Base-by-base conservation (phyloP, 2,888 invertebrate species). In the Mythimna pallens region DNA sequence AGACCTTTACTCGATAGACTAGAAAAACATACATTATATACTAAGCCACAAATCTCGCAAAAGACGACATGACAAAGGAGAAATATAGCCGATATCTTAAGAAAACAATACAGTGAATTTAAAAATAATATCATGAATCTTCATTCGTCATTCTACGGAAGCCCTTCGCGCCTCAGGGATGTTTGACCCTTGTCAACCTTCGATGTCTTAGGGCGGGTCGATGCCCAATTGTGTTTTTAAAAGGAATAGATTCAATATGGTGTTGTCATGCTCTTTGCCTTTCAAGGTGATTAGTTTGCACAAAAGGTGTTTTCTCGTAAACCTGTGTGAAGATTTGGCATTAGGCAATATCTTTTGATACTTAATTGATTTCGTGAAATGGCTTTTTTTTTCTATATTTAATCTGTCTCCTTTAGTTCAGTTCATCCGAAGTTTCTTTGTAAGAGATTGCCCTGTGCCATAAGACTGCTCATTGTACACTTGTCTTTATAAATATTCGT, bases 141-240 rank as follows among this genome's bases (percentile, higher is more conserved):
- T 82, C 71, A 76, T 84, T 67, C 70, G 74, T 81, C 78, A 79
- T 76, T 72, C 59, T 58, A 73, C 62, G 69, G 71, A 55, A 74
- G 63, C 67, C 71, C 61, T 72, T 79, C 52, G 54, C 40, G 72
- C 75, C 81, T 61, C 57, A 68, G 78, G 82, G 85, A 83, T 75
- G 61, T 78, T 85, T 80, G 78, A 85, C 85, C 85, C 85, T 85
- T 85, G 81, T 85, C 85, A 83, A 81, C 76, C 79, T 76, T 65
- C 69, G 73, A 71, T 75, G 79, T 80, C 76, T 80, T 75, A 73
- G 70, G 55, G 65, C 73, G 71, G 80, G 58, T 71, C 81, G 78
- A 64, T 71, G 73, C 70, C 66, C 80, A 76, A 80, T 83, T 80
- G 81, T 83, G 70, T 81, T 81, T 79, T 70, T 79, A 79, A 62